Evolutionary conservation across 2,888 invertebrate species (phyloP).

Genomic region (Notodonta ziczac): DNA sequence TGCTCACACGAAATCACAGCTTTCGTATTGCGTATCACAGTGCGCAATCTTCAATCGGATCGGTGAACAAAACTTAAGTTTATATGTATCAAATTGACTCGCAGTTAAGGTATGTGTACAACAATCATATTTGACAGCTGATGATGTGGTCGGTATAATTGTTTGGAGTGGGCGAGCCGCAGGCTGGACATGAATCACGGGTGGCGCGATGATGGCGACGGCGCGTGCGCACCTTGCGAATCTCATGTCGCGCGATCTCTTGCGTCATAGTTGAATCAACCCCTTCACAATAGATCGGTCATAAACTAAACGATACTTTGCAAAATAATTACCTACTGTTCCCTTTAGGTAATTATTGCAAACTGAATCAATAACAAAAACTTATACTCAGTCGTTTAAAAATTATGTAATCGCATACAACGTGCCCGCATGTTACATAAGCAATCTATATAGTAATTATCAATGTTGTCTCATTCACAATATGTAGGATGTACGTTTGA

Average conservation of each 20-base stretch:
- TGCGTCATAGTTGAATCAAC: slow-evolving; percentile 14
- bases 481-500: slow-evolving; percentile 30
- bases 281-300: slow-evolving; percentile 32
- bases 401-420: slow-evolving; percentile 9
- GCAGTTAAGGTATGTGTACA: slow-evolving; percentile 16
- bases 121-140: slow-evolving; percentile 12
- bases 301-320: slow-evolving; percentile 9
- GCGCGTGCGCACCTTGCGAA: background rate
- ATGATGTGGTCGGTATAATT: slow-evolving; percentile 16
- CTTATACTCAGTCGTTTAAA: background rate
- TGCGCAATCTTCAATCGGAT: slow-evolving; percentile 28
- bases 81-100: slow-evolving; percentile 20
- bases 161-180: slow-evolving; percentile 16
- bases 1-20: slow-evolving; percentile 34
- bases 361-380: background rate
- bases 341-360: background rate
- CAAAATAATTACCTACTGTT: slow-evolving; percentile 6
- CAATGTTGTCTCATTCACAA: slow-evolving; percentile 33
- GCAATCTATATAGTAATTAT: slow-evolving; percentile 32
- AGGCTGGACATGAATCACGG: slow-evolving; percentile 16
- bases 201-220: background rate
- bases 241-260: slow-evolving; percentile 3
- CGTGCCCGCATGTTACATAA: slow-evolving; percentile 29
- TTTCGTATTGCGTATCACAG: slow-evolving; percentile 20
- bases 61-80: slow-evolving; percentile 29